A percentile compares a stretch with the other conserved stretches of the same genome.
These are phyloP conservation scores for Eudasyphora cyanicolor DNA, from an alignment of 2,888 invertebrate genomes.

Conservation along the genomic window DNA sequence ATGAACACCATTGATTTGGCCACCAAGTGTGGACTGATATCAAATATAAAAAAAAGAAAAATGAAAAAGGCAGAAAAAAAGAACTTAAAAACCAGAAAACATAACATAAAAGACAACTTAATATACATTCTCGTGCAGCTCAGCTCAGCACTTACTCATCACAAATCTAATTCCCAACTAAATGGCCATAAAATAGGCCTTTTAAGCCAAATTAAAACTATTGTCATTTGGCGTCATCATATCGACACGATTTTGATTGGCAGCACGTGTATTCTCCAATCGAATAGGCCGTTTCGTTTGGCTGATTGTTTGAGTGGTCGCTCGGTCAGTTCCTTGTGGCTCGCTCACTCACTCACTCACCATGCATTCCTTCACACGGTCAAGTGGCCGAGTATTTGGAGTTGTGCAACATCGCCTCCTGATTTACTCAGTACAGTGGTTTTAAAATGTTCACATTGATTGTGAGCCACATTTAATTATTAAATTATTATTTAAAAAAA, in stretches of 20 bases:
- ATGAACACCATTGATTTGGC: background rate
- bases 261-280: conserved; percentile 50
- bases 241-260: conserved; percentile 54
- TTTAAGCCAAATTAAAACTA: conserved; percentile 39
- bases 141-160: background rate
- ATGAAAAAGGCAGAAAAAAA: background rate
- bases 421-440: background rate
- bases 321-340: too few species aligned
- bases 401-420: background rate
- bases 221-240: conserved; percentile 37
- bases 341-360: background rate
- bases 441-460: background rate
- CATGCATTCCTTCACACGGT: conserved; percentile 4
- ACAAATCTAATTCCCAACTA: conserved; percentile 60
- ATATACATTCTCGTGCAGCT: background rate
- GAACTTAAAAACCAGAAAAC: conserved; percentile 30
- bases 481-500: too few species aligned
- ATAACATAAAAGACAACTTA: conserved; percentile 26
- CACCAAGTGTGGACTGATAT: conserved; percentile 6
- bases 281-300: too few species aligned
- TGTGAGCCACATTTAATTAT: too few species aligned
- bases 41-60: background rate
- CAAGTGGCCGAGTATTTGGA: background rate
- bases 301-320: too few species aligned
- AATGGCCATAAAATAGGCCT: conserved; percentile 53